These are phyloP conservation scores for Cardiocondyla obscurior DNA, from an alignment of 1,140 invertebrate species.

Conservation along the genomic window DNA sequence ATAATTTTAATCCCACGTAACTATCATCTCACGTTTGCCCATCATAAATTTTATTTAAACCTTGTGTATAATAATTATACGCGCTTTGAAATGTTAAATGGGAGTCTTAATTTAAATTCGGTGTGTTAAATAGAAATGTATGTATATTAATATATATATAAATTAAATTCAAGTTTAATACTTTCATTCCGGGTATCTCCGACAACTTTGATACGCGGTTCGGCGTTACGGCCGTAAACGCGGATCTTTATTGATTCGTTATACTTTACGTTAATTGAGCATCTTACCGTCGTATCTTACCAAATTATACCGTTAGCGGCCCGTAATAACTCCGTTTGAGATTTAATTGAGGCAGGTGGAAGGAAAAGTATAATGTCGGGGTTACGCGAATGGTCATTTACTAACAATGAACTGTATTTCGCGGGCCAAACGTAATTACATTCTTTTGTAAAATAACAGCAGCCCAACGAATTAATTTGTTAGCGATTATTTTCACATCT, in stretches of 20 bases:
- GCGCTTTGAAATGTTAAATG: background rate
- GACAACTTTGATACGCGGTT: background rate
- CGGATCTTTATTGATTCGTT: constrained; percentile 2
- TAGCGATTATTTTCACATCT: constrained; percentile 1
- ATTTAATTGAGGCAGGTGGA: constrained; percentile 32
- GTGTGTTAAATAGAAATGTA: background rate
- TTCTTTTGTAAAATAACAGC: constrained; percentile 43
- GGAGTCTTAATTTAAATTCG: background rate
- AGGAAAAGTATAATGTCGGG: constrained; percentile 8
- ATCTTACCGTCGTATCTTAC: background rate
- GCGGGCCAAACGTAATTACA: constrained; percentile 8
- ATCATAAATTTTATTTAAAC: too few relatives aligned
- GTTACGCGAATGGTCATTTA: background rate
- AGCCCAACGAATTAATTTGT: constrained; percentile 26
- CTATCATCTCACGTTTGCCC: background rate
- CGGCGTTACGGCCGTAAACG: background rate
- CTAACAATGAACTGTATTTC: background rate
- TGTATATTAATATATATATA: background rate
- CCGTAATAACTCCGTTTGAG: constrained; percentile 18
- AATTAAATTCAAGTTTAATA: background rate
- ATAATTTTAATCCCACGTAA: background rate
- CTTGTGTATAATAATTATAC: background rate
- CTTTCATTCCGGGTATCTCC: background rate
- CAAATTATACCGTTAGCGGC: constrained; percentile 36
- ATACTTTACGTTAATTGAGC: background rate